These are phyloP conservation scores for Andrena chrysosceles DNA, from an alignment of 2,888 invertebrate species.

Conservation along the genomic window DNA sequence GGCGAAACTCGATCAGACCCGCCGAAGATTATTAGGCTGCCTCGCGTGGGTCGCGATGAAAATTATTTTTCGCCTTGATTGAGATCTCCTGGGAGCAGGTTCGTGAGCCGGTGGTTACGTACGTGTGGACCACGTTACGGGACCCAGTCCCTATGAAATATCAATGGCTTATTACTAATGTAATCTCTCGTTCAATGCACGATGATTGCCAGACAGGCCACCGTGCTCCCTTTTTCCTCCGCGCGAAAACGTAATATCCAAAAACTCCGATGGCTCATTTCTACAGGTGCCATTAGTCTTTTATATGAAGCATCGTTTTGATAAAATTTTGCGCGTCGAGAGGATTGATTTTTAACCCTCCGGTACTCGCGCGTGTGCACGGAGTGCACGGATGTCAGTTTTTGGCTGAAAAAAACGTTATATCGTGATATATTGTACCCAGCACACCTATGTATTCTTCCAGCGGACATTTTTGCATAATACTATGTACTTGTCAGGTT, in stretches of 20 bases:
- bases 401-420: no score
- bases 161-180: constrained; percentile 83
- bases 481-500: no score
- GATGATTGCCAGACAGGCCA: constrained; percentile 77
- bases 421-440: no score
- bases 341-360: not conserved
- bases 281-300: constrained; percentile 9
- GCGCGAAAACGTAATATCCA: constrained; percentile 4
- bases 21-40: constrained; percentile 76
- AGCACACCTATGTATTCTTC: no score
- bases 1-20: constrained; percentile 75
- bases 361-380: no score
- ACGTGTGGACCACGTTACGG: constrained; percentile 66
- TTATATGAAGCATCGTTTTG: not conserved
- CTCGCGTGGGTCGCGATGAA: constrained; percentile 70
- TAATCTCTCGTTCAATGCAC: constrained; percentile 81
- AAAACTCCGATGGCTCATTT: constrained; percentile 37
- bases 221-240: constrained; percentile 29
- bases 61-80: constrained; percentile 83
- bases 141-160: constrained; percentile 79
- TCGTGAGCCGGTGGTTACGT: constrained; percentile 61
- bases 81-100: constrained; percentile 80
- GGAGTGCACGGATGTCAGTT: no score
- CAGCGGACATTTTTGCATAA: no score
- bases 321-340: not conserved